Percentiles rank a stretch among this genome's conserved stretches.
phyloP scores from a whole-genome alignment of 1,140 invertebrate genomes.

The Drosophila biarmipes region DNA sequence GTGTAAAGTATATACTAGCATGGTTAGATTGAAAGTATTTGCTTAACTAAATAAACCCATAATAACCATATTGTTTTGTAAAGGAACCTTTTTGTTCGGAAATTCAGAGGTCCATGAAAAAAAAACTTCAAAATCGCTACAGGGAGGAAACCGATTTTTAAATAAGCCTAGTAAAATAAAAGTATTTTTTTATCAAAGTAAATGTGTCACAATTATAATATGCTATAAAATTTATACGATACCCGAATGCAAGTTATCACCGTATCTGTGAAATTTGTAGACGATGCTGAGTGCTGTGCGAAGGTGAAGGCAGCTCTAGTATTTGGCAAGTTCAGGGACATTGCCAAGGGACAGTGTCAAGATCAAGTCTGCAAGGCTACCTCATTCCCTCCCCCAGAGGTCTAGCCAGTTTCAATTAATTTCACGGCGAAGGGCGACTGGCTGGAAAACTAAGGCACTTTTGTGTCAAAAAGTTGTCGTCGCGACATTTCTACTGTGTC shows the following conservation, averaged over 20 bases:
- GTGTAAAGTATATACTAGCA: no score
- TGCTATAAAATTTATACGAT: no score
- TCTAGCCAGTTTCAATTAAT: conserved; percentile 80
- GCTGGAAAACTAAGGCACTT: conserved; percentile 64
- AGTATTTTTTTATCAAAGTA: no score
- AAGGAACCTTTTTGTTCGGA: no score
- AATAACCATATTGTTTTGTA: no score
- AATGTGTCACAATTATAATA: no score
- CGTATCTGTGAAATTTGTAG: neutral
- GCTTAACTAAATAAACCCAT: no score
- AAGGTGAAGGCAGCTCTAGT: conserved; percentile 18
- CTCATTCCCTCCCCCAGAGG: conserved; percentile 20
- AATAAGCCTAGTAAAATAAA: no score
- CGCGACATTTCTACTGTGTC: conserved; percentile 68
- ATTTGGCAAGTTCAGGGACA: conserved; percentile 73
- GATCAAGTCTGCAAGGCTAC: conserved; percentile 57
- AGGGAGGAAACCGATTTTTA: no score
- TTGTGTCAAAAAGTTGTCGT: conserved; percentile 80
- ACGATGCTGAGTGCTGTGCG: neutral
- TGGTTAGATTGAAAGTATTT: no score
- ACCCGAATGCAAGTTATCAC: neutral
- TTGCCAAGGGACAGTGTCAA: conserved; percentile 62
- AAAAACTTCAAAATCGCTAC: no score
- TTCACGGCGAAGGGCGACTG: conserved; percentile 40
- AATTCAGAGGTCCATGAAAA: no score